These are phyloP conservation scores for Thunnus maccoyii DNA, from an alignment of 2,113 vertebrate species.

Conservation along the genomic window DNA sequence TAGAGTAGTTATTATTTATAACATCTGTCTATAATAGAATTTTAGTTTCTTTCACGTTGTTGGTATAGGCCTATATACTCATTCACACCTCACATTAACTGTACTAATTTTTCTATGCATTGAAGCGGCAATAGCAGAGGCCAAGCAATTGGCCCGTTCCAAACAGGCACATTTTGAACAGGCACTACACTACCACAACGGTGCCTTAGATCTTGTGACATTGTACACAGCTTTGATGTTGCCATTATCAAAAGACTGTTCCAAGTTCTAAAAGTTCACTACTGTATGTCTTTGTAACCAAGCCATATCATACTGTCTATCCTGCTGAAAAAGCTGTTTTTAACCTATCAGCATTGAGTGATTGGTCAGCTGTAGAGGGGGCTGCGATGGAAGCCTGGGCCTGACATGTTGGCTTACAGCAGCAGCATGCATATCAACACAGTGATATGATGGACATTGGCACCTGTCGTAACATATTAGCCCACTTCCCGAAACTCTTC, in stretches of 20 bases:
- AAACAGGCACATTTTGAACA: too few relatives aligned
- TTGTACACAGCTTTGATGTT: slow-evolving; percentile 36
- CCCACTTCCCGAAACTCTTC: slow-evolving; percentile 52
- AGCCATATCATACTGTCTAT: slow-evolving; percentile 9
- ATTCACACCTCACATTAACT: too few relatives aligned
- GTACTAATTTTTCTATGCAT: too few relatives aligned
- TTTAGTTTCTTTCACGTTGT: too few relatives aligned
- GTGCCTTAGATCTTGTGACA: slow-evolving; percentile 29
- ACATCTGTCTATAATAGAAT: too few relatives aligned
- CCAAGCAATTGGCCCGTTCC: too few relatives aligned
- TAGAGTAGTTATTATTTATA: too few relatives aligned
- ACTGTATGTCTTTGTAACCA: slow-evolving; percentile 1
- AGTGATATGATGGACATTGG: slow-evolving; percentile 82
- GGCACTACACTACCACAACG: neutral
- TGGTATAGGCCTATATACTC: too few relatives aligned
- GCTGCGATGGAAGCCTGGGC: slow-evolving; percentile 44
- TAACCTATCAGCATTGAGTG: slow-evolving; percentile 62
- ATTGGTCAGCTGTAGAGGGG: slow-evolving; percentile 49
- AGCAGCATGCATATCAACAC: slow-evolving; percentile 62
- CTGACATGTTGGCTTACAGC: slow-evolving; percentile 76
- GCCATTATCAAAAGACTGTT: slow-evolving; percentile 25
- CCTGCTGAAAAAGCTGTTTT: slow-evolving; percentile 58
- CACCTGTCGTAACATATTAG: slow-evolving; percentile 81
- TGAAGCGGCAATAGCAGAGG: too few relatives aligned
- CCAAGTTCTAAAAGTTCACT: neutral